Evolutionary conservation across 2,113 vertebrate species (phyloP).

Genomic region (Dendrocopos noguchii): DNA sequence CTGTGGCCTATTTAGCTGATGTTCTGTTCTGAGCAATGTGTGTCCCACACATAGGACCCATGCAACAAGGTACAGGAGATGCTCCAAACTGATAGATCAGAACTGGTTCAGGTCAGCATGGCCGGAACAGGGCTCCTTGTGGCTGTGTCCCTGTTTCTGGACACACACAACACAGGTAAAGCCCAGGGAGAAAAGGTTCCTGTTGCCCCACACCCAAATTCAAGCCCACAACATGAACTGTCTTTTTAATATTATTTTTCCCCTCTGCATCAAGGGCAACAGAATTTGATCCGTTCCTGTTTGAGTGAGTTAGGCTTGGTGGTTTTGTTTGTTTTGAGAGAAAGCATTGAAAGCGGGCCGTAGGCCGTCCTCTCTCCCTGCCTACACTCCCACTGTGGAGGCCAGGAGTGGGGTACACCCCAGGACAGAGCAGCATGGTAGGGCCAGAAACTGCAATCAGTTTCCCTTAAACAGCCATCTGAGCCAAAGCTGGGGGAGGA

Average conservation of each 20-base stretch:
- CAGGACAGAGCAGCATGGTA: background rate
- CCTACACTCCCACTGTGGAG: background rate
- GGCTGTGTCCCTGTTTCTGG: background rate
- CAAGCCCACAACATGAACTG: background rate
- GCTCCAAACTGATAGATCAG: background rate
- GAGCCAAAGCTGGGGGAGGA: background rate
- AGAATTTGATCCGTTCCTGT: constrained; percentile 9
- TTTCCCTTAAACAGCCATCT: background rate
- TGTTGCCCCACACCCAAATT: rapidly evolving
- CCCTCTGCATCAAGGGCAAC: background rate
- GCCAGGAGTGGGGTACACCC: background rate
- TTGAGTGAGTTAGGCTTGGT: constrained; percentile 13
- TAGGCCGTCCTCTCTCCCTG: background rate
- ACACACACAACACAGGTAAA: rapidly evolving
- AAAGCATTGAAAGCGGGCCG: background rate
- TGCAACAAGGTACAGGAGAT: background rate
- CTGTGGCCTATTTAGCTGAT: constrained; percentile 8
- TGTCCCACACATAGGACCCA: background rate
- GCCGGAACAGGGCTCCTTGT: background rate
- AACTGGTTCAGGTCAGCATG: background rate
- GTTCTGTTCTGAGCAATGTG: constrained; percentile 45
- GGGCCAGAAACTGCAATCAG: background rate
- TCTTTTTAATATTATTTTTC: background rate
- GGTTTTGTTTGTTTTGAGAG: constrained; percentile 49
- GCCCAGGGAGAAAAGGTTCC: background rate